Evolutionary conservation across 2,888 invertebrate genomes (phyloP), one percentile per base, ranked within the genome.

Genomic region (Acholoe squamosa): DNA sequence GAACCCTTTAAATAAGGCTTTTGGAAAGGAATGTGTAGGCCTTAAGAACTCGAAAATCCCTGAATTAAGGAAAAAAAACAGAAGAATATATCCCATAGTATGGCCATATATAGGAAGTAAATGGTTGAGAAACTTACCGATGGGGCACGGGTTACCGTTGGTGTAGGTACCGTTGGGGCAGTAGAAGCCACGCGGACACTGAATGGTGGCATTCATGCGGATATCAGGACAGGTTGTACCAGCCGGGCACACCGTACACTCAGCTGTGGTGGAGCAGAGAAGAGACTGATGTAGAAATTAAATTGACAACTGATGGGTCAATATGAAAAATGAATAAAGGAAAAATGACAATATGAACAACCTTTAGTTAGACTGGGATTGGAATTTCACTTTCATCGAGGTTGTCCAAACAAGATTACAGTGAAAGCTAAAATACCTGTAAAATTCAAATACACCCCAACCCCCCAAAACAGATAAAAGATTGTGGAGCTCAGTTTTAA

Each of bases 181-280:
- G 92, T 94, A 95, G 92, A 94, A 93, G 0, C 95, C 95, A 12
- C 93, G 91, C 12, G 94, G 95, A 91, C 95, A 95, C 0, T 93
- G 94, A 25, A 93, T 84, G 0, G 95, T 94, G 51, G 91, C 91
- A 89, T 95, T 95, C 95, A 95, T 95, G n/a, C 93, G 95, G 31
- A 91, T 91, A 22, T 92, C 77, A 10, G 95, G 95, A 92, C 95
- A 95, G 0, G 94, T 94, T 7, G 93, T 93, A 34, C 95, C 95
- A 1, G 93, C 92, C 54, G 94, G 94, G 92, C 95, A 95, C 0
- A 77, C 89, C 61, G 90, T 71, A 92, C 95, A 95, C 14, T 89
- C 91, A 89, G 92, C 94, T 94, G 43, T 43, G 43, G 43, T 3
- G 43, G 43, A 43, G n/a, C n/a, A n/a, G n/a, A n/a, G n/a, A n/a